Base-by-base conservation (phyloP, 2,888 invertebrate genomes). In the Pinctada fucata region DNA sequence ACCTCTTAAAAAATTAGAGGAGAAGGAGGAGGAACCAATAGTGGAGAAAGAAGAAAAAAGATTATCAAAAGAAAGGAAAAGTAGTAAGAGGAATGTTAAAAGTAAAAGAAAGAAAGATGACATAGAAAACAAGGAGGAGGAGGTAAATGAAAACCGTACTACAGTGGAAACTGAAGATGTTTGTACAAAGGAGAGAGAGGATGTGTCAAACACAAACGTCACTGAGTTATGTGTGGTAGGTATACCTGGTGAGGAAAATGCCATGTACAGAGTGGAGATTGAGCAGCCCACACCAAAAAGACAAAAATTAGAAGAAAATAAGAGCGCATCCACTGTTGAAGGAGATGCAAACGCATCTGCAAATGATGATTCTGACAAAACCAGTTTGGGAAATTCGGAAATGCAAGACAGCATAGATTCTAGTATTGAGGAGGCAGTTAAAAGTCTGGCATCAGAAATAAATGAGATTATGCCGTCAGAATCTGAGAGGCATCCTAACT, bases 21-120 rank as follows among this genome's bases (percentile, higher is more conserved):
- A n/a, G 45, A 64, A 71, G 1, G 45, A 47, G 6, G 73, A 67
- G 49, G 75, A n/a, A 66, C 76, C 75, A 6, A 67, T 31, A 31
- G 45, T 6, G 3, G 16, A 67, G 6, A 72, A 75, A 63, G 50
- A 65, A 45, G 67, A 75, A 13, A 50, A 65, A 6, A 65, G 75
- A 73, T 10, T 73, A 66, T 3, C 52, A 76, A n/a, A 66, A 75
- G 51, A 68, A 71, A 50, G 70, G 67, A 16, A 69, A 31, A 52
- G 52, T 47, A 64, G 68, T 3, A 73, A 74, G 71, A 52, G 64
- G 5, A 67, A 70, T 49, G 79, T 72, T 63, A 47, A 74, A 8
- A 49, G 3, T 3, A n/a, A 16, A 10, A 5, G n/a, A 31, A 50
- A 68, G 52, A 64, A 48, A n/a, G 52, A 48, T 16, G 68, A 72